Base-by-base conservation (phyloP, 2,797 vertebrate species). In the Lacerta viridis region DNA sequence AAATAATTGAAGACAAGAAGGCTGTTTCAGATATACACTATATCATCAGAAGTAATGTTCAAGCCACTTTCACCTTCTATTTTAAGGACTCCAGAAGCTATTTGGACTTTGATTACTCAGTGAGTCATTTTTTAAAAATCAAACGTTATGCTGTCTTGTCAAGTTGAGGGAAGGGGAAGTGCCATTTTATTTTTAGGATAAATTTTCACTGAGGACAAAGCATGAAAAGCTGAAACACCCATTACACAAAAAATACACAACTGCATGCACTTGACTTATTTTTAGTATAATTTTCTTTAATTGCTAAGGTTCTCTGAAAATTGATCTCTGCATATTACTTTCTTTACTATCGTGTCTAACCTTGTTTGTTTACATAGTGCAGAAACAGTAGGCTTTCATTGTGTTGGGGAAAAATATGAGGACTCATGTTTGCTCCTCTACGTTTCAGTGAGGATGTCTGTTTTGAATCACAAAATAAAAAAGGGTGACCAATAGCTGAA, bases 21-120 rank as follows among this genome's bases (percentile, higher is more conserved):
- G 71, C 29, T 82, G 20, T 84, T 0, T 83, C 29, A 93, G 88
- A 10, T 76, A 33, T 10, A 87, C 2, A 76, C n/a, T 33, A 55
- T 41, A 86, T 36, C 29, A 46, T n/a, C 27, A 74, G 23, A 41
- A 61, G 20, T 43, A n/a, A 43, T 2, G 17, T 82, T 55, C 81
- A 89, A 27, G n/a, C 2, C 61, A 50, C 11, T 36, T n/a, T 75
- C 8, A 41, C 23, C 36, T 29, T 46, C 1, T 18, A 36, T 88
- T 93, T 41, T 90, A 55, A 87, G 0, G 0, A 13, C 2, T 1
- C 23, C 29, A 29, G 29, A 89, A 91, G 77, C 18, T 6, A 27
- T 79, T 83, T 36, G 13, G 13, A 74, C 75, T 69, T 87, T 75
- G 85, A 36, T 46, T 39, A 7, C 20, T 90, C 2, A 5, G 36